Evolutionary conservation across 2,888 invertebrate genomes (phyloP).

Genomic region (Phania funesta): DNA sequence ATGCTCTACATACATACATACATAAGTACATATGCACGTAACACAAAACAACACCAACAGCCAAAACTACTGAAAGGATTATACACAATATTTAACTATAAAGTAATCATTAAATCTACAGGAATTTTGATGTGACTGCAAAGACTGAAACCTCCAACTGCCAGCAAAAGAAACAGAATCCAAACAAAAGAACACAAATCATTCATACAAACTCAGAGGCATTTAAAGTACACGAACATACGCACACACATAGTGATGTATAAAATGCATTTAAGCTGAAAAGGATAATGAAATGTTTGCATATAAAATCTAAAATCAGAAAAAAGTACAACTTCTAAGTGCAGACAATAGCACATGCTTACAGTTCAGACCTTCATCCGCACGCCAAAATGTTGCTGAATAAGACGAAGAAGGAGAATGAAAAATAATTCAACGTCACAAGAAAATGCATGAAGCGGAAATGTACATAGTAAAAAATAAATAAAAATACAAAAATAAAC

Average conservation of each 20-base stretch:
- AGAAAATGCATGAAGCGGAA: background rate
- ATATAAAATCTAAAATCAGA: slow-evolving; percentile 71
- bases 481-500: background rate
- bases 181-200: slow-evolving; percentile 46
- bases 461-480: slow-evolving; percentile 5
- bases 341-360: slow-evolving; percentile 46
- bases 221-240: slow-evolving; percentile 23
- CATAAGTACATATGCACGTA: background rate
- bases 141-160: slow-evolving; percentile 50
- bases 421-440: background rate
- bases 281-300: slow-evolving; percentile 73
- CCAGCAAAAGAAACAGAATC: slow-evolving; percentile 33
- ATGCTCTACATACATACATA: background rate
- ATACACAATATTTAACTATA: slow-evolving; percentile 47
- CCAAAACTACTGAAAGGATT: slow-evolving; percentile 57
- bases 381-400: background rate
- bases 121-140: slow-evolving; percentile 54
- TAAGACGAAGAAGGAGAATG: background rate
- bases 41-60: slow-evolving; percentile 20
- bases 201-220: slow-evolving; percentile 27
- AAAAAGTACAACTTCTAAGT: slow-evolving; percentile 56
- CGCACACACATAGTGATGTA: slow-evolving; percentile 20
- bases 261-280: slow-evolving; percentile 68
- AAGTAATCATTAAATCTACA: slow-evolving; percentile 66
- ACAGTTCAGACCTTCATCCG: slow-evolving; percentile 19